Evolutionary conservation across 2,113 vertebrate genomes (phyloP), one percentile per base, ranked within the genome.

Genomic region (Myocastor coypus): DNA sequence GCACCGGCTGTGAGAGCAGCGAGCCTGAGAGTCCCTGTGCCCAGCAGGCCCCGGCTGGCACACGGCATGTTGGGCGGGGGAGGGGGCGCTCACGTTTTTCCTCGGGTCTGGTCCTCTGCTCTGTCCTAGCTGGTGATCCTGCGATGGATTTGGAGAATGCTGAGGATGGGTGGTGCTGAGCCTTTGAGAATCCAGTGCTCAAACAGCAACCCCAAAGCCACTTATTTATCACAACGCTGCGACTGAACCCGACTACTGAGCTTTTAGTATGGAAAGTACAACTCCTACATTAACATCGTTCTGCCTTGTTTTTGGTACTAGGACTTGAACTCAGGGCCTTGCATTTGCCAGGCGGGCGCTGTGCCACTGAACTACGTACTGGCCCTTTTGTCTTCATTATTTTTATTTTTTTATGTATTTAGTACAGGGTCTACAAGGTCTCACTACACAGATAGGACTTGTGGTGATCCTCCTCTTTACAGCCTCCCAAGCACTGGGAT

Each of bases 41-140:
- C 30, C 83, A n/a, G 3, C 32, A 4, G 20, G 42, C 22, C 32
- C 42, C 52, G 26, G 0, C 0, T 9, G 6, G 42, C 19, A 26
- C 24, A 3, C 30, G 12, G 4, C 22, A 14, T 50, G n/a, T 22
- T 61, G n/a, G n/a, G n/a, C n/a, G n/a, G 68, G 68, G 57, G 42
- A 37, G 20, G 24, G 37, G 11, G 32, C 3, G 66, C 3, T 40
- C 40, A 26, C 37, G 34, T 24, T 40, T n/a, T 50, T n/a, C 6
- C 37, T n/a, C 19, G 64, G 52, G 57, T 81, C n/a, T 10, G n/a
- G 5, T 50, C 26, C 46, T 42, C 37, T 77, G 6, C 63, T 95
- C 81, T 64, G n/a, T 90, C 32, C 88, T 82, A 59, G 50, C 14
- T 46, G 40, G 57, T 2, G 40, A 52, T 77, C 89, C 85, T 93